A percentile compares a stretch with the other conserved stretches of the same genome.
Evolutionary conservation across 2,888 invertebrate genomes (phyloP).

Genomic region (Panopea generosa): DNA sequence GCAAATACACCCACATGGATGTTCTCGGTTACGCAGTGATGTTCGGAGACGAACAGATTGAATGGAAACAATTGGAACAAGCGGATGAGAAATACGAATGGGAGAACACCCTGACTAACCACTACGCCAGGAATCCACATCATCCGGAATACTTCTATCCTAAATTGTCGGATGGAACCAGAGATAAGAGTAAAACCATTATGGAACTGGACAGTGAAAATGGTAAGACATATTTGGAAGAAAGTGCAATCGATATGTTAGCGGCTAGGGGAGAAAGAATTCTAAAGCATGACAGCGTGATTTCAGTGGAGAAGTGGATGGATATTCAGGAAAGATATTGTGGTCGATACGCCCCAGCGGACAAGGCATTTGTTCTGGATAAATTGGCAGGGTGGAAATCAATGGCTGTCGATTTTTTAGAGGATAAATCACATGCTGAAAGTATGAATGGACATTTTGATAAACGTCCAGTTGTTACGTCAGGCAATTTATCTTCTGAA

Average conservation of each 20-base stretch:
- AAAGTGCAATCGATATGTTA: slow-evolving; percentile 60
- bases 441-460: slow-evolving; percentile 19
- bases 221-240: slow-evolving; percentile 39
- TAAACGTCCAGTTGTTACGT: neutral
- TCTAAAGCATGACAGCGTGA: slow-evolving; percentile 34
- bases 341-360: slow-evolving; percentile 37
- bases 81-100: slow-evolving; percentile 48
- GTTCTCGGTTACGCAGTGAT: slow-evolving; percentile 56
- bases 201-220: slow-evolving; percentile 22
- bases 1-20: slow-evolving; percentile 54
- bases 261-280: slow-evolving; percentile 50
- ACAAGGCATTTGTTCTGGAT: slow-evolving; percentile 31
- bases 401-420: slow-evolving; percentile 21
- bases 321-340: slow-evolving; percentile 39
- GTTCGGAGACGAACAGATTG: slow-evolving; percentile 47
- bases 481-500: no score
- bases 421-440: neutral
- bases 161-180: slow-evolving; percentile 13
- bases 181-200: slow-evolving; percentile 30
- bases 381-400: slow-evolving; percentile 19
- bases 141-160: slow-evolving; percentile 61
- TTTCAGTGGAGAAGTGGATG: slow-evolving; percentile 53
- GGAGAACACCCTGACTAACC: slow-evolving; percentile 39
- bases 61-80: slow-evolving; percentile 29
- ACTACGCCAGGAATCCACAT: slow-evolving; percentile 54